A percentile compares a stretch with the other conserved stretches of the same genome.
These are phyloP conservation scores for Dendrophyllia cribrosa DNA, from an alignment of 64 coral and sea anemone species.

Conservation along the genomic window DNA sequence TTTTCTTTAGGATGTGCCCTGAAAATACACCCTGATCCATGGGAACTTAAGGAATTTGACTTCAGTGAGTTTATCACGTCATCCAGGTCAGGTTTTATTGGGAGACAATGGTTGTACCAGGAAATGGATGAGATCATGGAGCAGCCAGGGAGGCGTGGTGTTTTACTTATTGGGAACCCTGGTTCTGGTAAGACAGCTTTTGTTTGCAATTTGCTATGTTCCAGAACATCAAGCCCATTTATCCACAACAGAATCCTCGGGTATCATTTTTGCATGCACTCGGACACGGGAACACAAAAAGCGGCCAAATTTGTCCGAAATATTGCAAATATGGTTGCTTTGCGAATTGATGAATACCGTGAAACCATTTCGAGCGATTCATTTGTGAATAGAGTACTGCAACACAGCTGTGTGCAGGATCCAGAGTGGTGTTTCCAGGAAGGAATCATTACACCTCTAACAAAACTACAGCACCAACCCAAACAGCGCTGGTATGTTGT, in stretches of 20 bases:
- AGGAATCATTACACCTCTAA: conserved; percentile 79
- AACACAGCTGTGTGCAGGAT: conserved; percentile 65
- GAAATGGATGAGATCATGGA: conserved; percentile 47
- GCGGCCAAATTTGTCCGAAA: conserved; percentile 85
- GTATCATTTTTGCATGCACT: conserved; percentile 90
- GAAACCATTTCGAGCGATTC: conserved; percentile 29
- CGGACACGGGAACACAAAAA: conserved; percentile 75
- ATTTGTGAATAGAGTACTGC: conserved; percentile 55
- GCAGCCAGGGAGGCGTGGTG: conserved; percentile 6
- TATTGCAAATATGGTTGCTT: conserved; percentile 82
- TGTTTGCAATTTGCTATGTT: conserved; percentile 84
- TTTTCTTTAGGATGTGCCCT: conserved; percentile 34
- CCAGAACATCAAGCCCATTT: conserved; percentile 67
- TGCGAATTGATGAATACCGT: conserved; percentile 55
- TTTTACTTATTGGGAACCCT: conserved; percentile 89
- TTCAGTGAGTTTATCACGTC: conserved; percentile 69
- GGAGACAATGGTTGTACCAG: conserved; percentile 86
- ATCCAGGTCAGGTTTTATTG: conserved; percentile 72
- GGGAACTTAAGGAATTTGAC: conserved; percentile 74
- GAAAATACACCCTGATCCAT: not conserved
- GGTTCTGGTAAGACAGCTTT: conserved; percentile 94
- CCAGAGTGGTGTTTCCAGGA: conserved; percentile 85
- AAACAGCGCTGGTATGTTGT: conserved; percentile 65
- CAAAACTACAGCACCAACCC: not conserved
- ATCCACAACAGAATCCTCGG: conserved; percentile 82